A percentile compares a stretch with the other conserved stretches of the same genome.
These are phyloP conservation scores for Sandelia bainsii DNA, from an alignment of 2,797 vertebrate genomes.

Conservation along the genomic window DNA sequence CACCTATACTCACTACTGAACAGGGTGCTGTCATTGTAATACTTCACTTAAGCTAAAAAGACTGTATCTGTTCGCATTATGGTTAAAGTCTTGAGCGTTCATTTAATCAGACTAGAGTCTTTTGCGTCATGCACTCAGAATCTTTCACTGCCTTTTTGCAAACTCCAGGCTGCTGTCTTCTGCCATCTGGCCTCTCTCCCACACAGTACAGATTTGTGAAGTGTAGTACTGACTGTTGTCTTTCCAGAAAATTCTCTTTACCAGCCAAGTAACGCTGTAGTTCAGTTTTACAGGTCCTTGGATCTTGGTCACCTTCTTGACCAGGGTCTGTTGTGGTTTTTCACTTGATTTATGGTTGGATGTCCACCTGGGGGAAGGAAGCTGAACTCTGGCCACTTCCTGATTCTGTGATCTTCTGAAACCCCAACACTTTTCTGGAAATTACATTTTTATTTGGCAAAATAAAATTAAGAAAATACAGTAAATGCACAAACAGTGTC, in stretches of 20 bases:
- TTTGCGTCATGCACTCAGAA: constrained; percentile 54
- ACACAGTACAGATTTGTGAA: constrained; percentile 77
- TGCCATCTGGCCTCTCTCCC: constrained; percentile 77
- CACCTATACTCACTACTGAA: neutral
- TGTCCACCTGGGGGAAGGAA: constrained; percentile 15
- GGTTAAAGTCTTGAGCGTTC: constrained; percentile 6
- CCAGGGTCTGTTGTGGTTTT: neutral
- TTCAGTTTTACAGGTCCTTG: constrained; percentile 44
- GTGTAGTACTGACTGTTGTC: constrained; percentile 62
- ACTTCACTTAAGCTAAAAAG: constrained; percentile 12
- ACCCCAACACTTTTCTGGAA: neutral
- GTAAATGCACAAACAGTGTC: neutral
- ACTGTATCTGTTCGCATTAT: constrained; percentile 19
- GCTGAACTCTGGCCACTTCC: neutral
- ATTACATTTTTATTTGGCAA: constrained; percentile 6
- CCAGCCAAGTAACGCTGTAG: constrained; percentile 48
- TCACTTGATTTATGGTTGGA: constrained; percentile 27
- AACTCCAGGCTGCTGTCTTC: constrained; percentile 65
- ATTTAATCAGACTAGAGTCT: constrained; percentile 48
- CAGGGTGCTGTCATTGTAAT: neutral
- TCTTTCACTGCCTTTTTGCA: constrained; percentile 58
- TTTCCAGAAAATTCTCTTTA: constrained; percentile 53
- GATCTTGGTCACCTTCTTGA: constrained; percentile 42
- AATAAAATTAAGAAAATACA: neutral
- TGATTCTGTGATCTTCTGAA: constrained; percentile 3